These are phyloP conservation scores for Nysson spinosus DNA, from an alignment of 2,888 invertebrate genomes.

Conservation along the genomic window DNA sequence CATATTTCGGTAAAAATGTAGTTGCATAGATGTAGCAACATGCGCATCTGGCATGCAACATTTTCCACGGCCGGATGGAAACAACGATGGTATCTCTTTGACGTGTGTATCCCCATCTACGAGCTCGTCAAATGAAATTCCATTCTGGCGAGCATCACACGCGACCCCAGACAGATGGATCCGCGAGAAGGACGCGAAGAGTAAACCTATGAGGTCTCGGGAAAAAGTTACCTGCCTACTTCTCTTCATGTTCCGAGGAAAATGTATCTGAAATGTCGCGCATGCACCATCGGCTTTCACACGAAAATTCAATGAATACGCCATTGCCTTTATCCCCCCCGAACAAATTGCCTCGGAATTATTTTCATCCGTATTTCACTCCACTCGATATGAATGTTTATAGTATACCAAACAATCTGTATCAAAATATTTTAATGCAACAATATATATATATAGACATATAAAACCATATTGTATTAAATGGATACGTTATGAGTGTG, in stretches of 20 bases:
- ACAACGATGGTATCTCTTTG: slow-evolving; percentile 58
- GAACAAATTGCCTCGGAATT: too few species aligned
- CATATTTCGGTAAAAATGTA: slow-evolving; percentile 22
- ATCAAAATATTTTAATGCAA: too few species aligned
- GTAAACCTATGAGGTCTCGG: slow-evolving; percentile 9
- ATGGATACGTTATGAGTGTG: too few species aligned
- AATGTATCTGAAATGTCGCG: slow-evolving; percentile 2
- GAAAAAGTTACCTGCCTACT: slow-evolving; percentile 1
- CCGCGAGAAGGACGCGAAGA: slow-evolving; percentile 9
- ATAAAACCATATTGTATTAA: too few species aligned
- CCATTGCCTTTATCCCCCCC: not conserved
- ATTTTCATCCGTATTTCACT: not conserved
- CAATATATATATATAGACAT: too few species aligned
- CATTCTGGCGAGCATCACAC: slow-evolving; percentile 25
- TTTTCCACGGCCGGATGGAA: slow-evolving; percentile 49
- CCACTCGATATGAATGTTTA: too few species aligned
- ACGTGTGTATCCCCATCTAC: slow-evolving; percentile 25
- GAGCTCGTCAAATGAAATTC: slow-evolving; percentile 51
- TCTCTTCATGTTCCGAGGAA: not conserved
- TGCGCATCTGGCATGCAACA: slow-evolving; percentile 33
- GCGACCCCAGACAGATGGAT: slow-evolving; percentile 11
- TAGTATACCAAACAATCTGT: too few species aligned
- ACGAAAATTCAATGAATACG: not conserved
- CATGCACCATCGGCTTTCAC: not conserved
- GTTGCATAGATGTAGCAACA: not conserved